Percentiles rank a stretch among this genome's conserved stretches.
These are phyloP conservation scores for Capra hircus DNA, from an alignment of 2,113 vertebrate species.

Conservation along the genomic window DNA sequence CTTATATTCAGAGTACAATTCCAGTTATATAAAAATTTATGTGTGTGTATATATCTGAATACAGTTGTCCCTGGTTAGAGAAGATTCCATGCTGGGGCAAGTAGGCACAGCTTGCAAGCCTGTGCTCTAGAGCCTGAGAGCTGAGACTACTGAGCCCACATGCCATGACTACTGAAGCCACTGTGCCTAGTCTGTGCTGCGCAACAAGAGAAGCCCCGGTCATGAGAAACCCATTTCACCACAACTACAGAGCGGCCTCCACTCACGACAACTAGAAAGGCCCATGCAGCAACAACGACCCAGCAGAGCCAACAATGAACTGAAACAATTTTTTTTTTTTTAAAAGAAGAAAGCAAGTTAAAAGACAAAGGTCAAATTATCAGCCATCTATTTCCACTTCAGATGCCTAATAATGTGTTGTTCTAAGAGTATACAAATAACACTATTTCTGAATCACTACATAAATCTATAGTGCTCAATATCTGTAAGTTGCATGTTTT, in stretches of 20 bases:
- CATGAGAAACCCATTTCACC: not conserved
- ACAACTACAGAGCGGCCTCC: not conserved
- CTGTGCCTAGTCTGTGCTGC: not conserved
- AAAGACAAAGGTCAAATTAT: conserved; percentile 7
- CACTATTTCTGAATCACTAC: not conserved
- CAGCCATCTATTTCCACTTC: conserved; percentile 7
- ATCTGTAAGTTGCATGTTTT: not conserved
- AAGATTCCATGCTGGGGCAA: not conserved
- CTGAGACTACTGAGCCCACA: not conserved
- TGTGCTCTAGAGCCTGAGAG: not conserved
- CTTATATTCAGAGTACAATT: not conserved
- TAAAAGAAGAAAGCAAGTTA: not conserved
- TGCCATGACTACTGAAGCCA: not conserved
- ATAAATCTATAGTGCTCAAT: not conserved
- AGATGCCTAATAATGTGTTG: not conserved
- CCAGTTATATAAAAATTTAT: not conserved
- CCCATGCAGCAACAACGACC: not conserved
- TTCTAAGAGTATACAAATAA: not conserved
- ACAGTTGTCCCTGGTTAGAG: not conserved
- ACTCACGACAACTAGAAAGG: not conserved
- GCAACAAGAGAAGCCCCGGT: not conserved
- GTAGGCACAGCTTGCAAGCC: not conserved
- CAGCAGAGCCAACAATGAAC: not conserved
- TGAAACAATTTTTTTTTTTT: not conserved
- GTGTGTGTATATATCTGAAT: not conserved